Percentiles rank a stretch among this genome's conserved stretches.
Conservation (phyloP, 2,888 invertebrate species). For the Syrista parreyssii region DNA sequence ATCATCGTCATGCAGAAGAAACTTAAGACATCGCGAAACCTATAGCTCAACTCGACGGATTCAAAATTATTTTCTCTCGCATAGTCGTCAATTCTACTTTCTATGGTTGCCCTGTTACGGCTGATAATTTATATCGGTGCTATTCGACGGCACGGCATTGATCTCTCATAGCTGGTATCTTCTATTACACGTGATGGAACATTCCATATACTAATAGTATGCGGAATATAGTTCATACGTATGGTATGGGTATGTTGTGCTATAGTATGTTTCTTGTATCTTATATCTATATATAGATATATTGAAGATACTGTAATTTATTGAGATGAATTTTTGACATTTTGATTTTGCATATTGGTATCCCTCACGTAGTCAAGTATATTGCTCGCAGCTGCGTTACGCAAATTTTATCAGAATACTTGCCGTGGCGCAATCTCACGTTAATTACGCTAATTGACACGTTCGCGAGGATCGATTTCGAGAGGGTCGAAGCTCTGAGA, state of each 20-base stretch:
- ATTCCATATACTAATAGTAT: neutral
- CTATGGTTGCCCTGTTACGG: neutral
- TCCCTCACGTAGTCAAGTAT: neutral
- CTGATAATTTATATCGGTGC: neutral
- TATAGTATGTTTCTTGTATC: neutral
- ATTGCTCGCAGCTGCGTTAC: constrained; percentile 26
- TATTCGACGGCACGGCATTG: neutral
- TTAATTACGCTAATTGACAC: constrained; percentile 51
- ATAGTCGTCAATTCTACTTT: neutral
- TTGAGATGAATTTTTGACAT: neutral
- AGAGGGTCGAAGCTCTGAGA: constrained; percentile 26
- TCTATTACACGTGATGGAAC: neutral
- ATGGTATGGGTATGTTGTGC: neutral
- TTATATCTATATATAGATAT: neutral
- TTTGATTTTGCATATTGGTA: neutral
- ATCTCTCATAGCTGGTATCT: neutral
- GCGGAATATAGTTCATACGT: neutral
- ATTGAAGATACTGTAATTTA: neutral
- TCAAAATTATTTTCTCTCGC: neutral
- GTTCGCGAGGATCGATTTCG: constrained; percentile 34
- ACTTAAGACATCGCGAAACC: neutral
- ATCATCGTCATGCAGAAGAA: constrained; percentile 7
- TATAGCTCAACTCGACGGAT: neutral
- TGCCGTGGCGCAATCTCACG: constrained; percentile 11
- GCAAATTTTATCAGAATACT: constrained; percentile 25